These are phyloP conservation scores for Siniperca undulata DNA, from an alignment of 2,797 vertebrate species.

Conservation along the genomic window DNA sequence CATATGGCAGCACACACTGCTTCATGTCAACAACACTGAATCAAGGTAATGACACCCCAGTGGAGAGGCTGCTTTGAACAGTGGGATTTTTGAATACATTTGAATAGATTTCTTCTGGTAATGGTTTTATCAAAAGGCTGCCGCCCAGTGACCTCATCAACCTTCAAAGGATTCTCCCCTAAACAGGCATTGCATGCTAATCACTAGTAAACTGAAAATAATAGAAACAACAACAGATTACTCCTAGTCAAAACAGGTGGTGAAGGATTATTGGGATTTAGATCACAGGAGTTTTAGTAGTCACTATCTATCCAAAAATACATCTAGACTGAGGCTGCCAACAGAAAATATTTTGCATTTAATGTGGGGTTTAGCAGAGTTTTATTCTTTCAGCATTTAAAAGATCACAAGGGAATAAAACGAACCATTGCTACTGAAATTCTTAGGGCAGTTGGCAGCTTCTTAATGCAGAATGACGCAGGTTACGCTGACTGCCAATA, in stretches of 20 bases:
- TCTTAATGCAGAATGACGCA: neutral
- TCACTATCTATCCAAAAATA: constrained; percentile 19
- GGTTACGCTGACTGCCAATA: constrained; percentile 28
- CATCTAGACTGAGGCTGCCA: neutral
- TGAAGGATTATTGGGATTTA: constrained; percentile 21
- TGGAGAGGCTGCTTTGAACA: constrained; percentile 45
- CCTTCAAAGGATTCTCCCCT: constrained; percentile 41
- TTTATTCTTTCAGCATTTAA: constrained; percentile 10
- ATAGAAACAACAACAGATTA: constrained; percentile 32
- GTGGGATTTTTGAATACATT: constrained; percentile 50
- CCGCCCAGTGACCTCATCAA: constrained; percentile 28
- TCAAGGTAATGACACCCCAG: neutral
- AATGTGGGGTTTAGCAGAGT: neutral
- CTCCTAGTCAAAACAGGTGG: neutral
- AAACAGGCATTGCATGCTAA: constrained; percentile 31
- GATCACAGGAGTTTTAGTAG: constrained; percentile 26
- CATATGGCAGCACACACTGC: neutral
- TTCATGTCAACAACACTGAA: constrained; percentile 25
- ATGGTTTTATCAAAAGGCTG: constrained; percentile 39
- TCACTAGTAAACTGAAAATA: constrained; percentile 21
- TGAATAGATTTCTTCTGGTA: constrained; percentile 51
- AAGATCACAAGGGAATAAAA: constrained; percentile 16
- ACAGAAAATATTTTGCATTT: neutral
- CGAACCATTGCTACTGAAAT: neutral
- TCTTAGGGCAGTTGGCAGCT: constrained; percentile 9